phyloP scores from a whole-genome alignment of 2,113 vertebrate species.

The Eublepharis macularius region DNA sequence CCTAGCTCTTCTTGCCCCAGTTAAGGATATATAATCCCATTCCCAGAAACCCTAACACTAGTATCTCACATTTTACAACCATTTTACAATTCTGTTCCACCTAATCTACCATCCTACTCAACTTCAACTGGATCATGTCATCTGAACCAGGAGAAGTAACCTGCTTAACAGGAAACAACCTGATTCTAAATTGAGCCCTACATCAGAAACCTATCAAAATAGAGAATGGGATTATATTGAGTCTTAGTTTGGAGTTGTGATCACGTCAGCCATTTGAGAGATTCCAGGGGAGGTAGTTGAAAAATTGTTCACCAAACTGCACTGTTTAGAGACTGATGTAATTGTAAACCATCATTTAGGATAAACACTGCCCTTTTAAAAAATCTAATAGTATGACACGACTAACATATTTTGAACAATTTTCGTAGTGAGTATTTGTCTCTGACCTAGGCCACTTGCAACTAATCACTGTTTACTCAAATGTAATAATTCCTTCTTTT shows the following conservation, averaged over 20 bases:
- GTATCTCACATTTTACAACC: background rate
- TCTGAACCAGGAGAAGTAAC: background rate
- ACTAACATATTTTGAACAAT: background rate
- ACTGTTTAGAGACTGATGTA: background rate
- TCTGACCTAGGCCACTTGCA: background rate
- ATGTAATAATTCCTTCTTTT: constrained; percentile 5
- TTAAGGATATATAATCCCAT: too few species aligned
- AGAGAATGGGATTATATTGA: background rate
- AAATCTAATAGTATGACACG: background rate
- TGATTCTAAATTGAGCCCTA: background rate
- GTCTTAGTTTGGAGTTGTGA: background rate
- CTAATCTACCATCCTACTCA: background rate
- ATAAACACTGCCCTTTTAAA: background rate
- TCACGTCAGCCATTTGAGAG: background rate
- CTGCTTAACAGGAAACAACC: too few species aligned
- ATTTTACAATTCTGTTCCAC: background rate
- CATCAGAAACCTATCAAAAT: background rate
- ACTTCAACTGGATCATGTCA: background rate
- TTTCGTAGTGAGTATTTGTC: background rate
- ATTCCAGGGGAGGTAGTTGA: background rate
- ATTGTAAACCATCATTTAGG: background rate
- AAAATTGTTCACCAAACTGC: background rate
- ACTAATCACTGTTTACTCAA: constrained; percentile 14
- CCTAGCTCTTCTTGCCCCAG: background rate
- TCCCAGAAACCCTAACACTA: too few species aligned